Base-by-base conservation (phyloP, 1,140 invertebrate species). In the Heliconius eleuchia region DNA sequence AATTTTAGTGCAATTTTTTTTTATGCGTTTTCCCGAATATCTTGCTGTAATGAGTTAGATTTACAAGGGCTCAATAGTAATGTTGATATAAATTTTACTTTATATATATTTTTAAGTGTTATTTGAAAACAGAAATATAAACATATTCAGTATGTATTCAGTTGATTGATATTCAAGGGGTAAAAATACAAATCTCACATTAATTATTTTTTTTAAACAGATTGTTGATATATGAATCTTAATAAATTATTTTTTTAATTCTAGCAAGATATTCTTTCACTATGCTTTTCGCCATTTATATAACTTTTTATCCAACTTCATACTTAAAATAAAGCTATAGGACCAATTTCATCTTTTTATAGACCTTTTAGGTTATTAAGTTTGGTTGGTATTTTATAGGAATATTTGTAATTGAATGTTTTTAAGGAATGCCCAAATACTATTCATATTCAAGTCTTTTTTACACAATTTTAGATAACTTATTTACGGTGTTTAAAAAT, bases 341-440 rank as follows among this genome's bases (percentile, higher is more conserved):
- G 78, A 79, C 72, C 78, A 79, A 70, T 70, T 39, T 74, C 27
- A 71, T 71, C 42, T 52, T 66, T 66, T 66, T 66, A 66, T 30
- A 23, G 60, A 30, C 13, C 60, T 73, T 19, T 39, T 79, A 74
- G 55, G 73, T 71, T 75, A 79, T 52, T 66, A 37, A 75, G 71
- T 74, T 79, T 66, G 60, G 60, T 66, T 27, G 73, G 46, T 79
- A 60, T 66, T 66, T 27, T 71, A 39, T 79, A 30, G 19, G 76
- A 27, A 74, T 80, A 75, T 39, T 71, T 55, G 27, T 55, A 30
- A 71, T 76, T n/a, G 66, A 50, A 30, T 27, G n/a, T 30, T 66
- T 66, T 66, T 66, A 66, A 4, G 16, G 23, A 30, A 66, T 66
- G 23, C 60, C 23, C 60, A 11, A 27, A 73, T 82, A 71, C 85